These are phyloP conservation scores for Mastigias papua DNA, from an alignment of 30 jellyfish, hydroid and myxozoan species.

Conservation along the genomic window DNA sequence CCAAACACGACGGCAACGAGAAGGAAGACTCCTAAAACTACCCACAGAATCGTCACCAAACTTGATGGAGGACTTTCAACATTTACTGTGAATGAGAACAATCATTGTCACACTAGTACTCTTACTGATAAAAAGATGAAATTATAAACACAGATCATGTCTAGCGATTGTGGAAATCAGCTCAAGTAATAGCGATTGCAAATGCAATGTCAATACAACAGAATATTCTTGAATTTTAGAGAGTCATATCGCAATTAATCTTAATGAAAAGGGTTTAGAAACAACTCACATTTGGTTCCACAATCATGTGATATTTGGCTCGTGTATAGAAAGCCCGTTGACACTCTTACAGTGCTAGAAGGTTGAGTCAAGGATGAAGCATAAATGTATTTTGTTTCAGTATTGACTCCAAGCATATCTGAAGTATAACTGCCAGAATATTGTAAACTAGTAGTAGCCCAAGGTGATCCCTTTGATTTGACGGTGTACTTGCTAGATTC, in stretches of 20 bases:
- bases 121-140: too few species aligned
- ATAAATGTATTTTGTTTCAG: neutral
- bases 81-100: neutral
- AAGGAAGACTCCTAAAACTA: constrained; percentile 10
- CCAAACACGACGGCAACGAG: constrained; percentile 20
- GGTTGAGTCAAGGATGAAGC: neutral
- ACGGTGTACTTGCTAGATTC: too few species aligned
- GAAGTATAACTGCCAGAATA: neutral
- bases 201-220: too few species aligned
- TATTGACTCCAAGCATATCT: neutral
- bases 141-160: too few species aligned
- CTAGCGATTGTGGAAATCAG: too few species aligned
- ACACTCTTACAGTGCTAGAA: neutral
- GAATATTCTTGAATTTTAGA: too few species aligned
- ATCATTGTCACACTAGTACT: neutral
- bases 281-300: neutral
- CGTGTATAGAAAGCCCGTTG: neutral
- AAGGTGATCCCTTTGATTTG: neutral
- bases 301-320: neutral
- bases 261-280: too few species aligned
- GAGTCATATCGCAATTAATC: too few species aligned
- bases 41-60: neutral
- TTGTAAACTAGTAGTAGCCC: neutral
- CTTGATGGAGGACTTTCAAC: neutral
- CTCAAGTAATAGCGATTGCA: too few species aligned